Evolutionary conservation across 2,888 invertebrate species (phyloP).

Genomic region (Polymixis flavicincta): DNA sequence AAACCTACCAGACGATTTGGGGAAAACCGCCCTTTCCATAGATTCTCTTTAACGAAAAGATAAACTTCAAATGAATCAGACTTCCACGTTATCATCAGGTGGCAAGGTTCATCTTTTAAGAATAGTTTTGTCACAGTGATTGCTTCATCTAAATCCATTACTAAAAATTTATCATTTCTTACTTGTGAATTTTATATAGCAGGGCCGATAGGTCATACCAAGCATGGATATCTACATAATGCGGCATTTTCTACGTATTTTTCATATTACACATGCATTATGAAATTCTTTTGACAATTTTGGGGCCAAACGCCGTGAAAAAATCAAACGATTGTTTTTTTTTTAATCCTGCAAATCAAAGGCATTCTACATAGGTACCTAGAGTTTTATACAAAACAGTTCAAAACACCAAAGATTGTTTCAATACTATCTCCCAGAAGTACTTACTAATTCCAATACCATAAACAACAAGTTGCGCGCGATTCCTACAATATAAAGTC

Average conservation of each 20-base stretch:
- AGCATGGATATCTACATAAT: neutral
- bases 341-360: neutral
- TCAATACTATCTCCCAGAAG: neutral
- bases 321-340: neutral
- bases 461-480: too few species aligned
- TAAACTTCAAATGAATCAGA: constrained; percentile 79
- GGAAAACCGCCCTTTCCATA: constrained; percentile 83
- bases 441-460: neutral
- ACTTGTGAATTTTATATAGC: constrained; percentile 12
- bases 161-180: constrained; percentile 36
- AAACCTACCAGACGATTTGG: constrained; percentile 77
- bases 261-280: neutral
- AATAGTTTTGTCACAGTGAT: constrained; percentile 79
- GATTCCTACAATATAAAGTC: too few species aligned
- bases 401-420: neutral
- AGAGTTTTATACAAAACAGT: constrained; percentile 19
- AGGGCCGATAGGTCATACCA: constrained; percentile 7
- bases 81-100: constrained; percentile 81
- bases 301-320: neutral
- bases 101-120: constrained; percentile 70
- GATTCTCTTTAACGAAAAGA: constrained; percentile 73
- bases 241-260: constrained; percentile 17
- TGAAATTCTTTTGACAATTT: constrained; percentile 24
- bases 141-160: constrained; percentile 78
- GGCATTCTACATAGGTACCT: neutral